Base-by-base conservation (phyloP, 2,113 vertebrate species). In the Agelaius phoeniceus region DNA sequence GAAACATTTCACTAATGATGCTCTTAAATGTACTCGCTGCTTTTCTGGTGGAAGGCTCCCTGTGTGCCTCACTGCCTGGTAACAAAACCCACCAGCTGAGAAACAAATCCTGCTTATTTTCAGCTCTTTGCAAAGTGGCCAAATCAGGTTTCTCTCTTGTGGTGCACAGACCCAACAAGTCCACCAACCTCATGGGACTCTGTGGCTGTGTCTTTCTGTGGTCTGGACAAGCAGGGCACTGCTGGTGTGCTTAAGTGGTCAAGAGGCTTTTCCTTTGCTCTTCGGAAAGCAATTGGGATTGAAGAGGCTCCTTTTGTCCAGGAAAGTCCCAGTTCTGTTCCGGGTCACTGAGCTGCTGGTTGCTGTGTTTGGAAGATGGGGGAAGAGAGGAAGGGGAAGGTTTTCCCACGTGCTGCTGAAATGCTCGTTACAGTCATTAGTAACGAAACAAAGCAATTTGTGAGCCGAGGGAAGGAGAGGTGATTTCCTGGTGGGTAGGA, bases 251-350 rank as follows among this genome's bases (percentile, higher is more conserved):
- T 78, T 54, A 33, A 77, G 62, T 9, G 78, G 80, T 79, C 75
- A 69, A 74, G 90, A 86, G 66, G 79, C 65, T 90, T 90, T 94
- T 89, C 87, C 86, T 91, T 66, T 35, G 51, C 76, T 90, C 79
- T 51, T 23, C 1, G 6, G 81, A 93, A 85, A 82, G 72, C 85
- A 57, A 41, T 73, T 89, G 72, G 84, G 57, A 39, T 76, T 84
- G 84, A 96, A 92, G 73, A 92, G 73, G 77, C 52, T 89, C 31
- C 87, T 94, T 87, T 96, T 94, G 90, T 55, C 61, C 88, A n/a
- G 59, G 43, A 22, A 87, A 58, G 72, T 63, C 69, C 49, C 67
- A 18, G 2, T 84, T 79, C 9, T 7, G 73, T 92, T 96, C 80
- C 0, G 37, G 94, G 93, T 94, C 94, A 89, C 44, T 58, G 88